Evolutionary conservation across 2,888 invertebrate genomes (phyloP), one percentile per base, ranked within the genome.

Genomic region (Drosophila recens): DNA sequence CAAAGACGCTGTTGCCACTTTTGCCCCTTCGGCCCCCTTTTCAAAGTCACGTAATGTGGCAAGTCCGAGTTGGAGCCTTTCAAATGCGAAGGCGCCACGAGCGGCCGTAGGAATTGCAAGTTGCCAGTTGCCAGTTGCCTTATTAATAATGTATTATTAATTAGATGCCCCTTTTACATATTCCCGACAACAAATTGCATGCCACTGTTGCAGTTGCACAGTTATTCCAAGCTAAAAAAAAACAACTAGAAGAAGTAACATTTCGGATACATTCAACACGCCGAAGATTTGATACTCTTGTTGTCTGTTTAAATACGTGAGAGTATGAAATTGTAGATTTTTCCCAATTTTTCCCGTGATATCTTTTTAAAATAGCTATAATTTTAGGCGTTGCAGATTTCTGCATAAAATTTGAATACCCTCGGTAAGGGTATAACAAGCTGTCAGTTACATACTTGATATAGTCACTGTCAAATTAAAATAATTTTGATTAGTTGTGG

Each of bases 41-140:
- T 49, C 17, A 63, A 33, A 61, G 71, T 67, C 76, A 85, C 82
- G 83, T 75, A 57, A 52, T 49, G 66, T 53, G 34, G 57, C 63
- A 75, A 46, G 40, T 58, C 38, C 30, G 43, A 48, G 51, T 56
- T 42, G 45, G 51, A 53, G 46, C 34, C 20, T 34, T 13, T 51
- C 34, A 15, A 48, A 48, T 15, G 30, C 15, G 38, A 9, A 58
- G 15, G 23, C 33, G 49, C 23, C 46, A 49, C 57, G 40, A 51
- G 42, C 5, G 3, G 20, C 9, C 13, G 30, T 15, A 38, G 57
- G 38, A 23, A 51, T 49, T 66, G 59, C 40, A 36, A 23, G 23
- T 23, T 23, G 45, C 36, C 48, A 72, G 73, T 42, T 34, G 46
- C 36, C 68, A 73, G 45, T 65, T 64, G 49, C 36, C 48, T 43